Conservation (phyloP, 2,888 invertebrate genomes). For the Trichacis sp. region DNA sequence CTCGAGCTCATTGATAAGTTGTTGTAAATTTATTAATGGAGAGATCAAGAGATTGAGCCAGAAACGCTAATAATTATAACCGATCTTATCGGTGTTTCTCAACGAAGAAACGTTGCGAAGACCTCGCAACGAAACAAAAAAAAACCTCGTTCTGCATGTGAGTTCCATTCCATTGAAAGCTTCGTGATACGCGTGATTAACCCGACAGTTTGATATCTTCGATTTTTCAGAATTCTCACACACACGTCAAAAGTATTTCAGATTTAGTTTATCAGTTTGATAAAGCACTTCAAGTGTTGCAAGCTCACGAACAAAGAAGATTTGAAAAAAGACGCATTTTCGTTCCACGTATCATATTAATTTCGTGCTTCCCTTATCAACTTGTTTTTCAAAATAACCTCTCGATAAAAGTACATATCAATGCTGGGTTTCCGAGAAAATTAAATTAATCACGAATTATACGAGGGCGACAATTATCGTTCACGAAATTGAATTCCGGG, state of each 20-base stretch:
- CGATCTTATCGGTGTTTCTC: conserved; percentile 8
- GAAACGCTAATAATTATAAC: conserved; percentile 1
- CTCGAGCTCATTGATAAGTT: neutral
- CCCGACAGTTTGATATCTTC: conserved; percentile 31
- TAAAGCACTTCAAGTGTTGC: conserved; percentile 21
- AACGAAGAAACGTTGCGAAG: neutral
- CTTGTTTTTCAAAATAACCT: neutral
- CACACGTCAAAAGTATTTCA: conserved; percentile 18
- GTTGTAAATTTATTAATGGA: neutral
- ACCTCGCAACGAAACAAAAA: neutral
- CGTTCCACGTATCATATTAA: conserved; percentile 17
- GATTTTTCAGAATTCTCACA: conserved; percentile 23
- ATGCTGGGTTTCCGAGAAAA: neutral
- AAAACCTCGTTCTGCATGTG: neutral
- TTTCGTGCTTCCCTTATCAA: conserved; percentile 4
- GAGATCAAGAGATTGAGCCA: neutral
- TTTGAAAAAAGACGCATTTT: conserved; percentile 13
- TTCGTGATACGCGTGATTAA: conserved; percentile 23
- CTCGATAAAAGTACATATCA: neutral
- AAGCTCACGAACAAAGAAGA: conserved; percentile 25
- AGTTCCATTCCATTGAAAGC: conserved; percentile 30
- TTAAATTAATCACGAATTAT: neutral
- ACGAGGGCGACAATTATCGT: neutral
- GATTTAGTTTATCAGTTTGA: conserved; percentile 13
- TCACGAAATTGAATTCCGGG: neutral